Evolutionary conservation across 1,140 invertebrate genomes (phyloP).

Genomic region (Euglossa dilemma): DNA sequence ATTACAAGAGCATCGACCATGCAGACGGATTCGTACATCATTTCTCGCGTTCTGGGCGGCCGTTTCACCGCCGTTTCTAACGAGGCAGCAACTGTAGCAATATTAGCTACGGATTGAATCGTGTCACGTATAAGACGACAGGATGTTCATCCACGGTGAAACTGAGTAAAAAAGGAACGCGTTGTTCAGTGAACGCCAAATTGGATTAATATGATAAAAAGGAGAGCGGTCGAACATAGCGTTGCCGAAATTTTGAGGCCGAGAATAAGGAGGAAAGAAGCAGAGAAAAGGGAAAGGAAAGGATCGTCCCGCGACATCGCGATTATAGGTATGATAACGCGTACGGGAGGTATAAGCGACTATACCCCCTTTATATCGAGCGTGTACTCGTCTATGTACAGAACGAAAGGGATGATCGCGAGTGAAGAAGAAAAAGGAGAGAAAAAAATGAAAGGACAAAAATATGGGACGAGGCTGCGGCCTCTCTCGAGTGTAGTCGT

Average conservation of each 20-base stretch:
- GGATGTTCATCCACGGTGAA: not conserved
- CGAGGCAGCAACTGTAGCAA: constrained; percentile 1
- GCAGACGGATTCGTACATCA: too few species aligned
- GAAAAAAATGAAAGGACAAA: too few species aligned
- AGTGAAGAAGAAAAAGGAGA: too few species aligned
- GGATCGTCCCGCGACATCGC: constrained; percentile 37
- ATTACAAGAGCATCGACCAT: too few species aligned
- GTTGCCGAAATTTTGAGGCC: constrained; percentile 40
- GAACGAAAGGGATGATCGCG: not conserved
- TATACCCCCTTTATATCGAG: constrained; percentile 9
- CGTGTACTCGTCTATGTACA: constrained; percentile 49
- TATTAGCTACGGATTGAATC: not conserved
- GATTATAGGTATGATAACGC: constrained; percentile 47
- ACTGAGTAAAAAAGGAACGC: constrained; percentile 8
- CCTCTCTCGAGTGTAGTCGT: constrained; percentile 5
- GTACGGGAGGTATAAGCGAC: constrained; percentile 5
- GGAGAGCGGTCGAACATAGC: not conserved
- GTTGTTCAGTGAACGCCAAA: constrained; percentile 21
- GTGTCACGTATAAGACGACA: not conserved
- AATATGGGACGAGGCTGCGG: not conserved
- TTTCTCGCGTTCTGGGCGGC: not conserved
- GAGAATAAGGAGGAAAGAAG: not conserved
- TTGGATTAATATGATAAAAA: constrained; percentile 15
- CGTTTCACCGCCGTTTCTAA: not conserved
- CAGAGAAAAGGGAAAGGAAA: not conserved